These are phyloP conservation scores for Chaetodon trifasciatus DNA, from an alignment of 2,797 vertebrate species.

Conservation along the genomic window DNA sequence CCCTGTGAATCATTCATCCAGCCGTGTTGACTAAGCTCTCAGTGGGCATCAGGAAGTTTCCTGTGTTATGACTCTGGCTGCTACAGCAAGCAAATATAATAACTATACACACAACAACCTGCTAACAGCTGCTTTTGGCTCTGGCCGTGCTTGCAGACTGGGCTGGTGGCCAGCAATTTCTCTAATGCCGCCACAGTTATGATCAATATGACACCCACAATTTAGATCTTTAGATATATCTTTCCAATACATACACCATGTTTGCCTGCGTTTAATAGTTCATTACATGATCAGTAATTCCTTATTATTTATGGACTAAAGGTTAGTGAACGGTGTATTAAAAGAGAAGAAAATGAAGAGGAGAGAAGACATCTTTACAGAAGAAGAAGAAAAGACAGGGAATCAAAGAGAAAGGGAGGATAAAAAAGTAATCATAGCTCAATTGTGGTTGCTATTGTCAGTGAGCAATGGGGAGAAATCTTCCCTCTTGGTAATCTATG, in stretches of 20 bases:
- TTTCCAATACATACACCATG: not conserved
- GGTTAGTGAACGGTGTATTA: not conserved
- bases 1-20: slow-evolving; percentile 54
- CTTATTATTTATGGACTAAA: not conserved
- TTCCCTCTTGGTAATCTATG: slow-evolving; percentile 49
- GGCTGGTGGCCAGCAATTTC: slow-evolving; percentile 34
- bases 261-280: slow-evolving; percentile 5
- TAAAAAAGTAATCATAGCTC: slow-evolving; percentile 63
- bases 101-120: slow-evolving; percentile 46
- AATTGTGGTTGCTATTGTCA: slow-evolving; percentile 51
- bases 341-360: not conserved
- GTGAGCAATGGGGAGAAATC: slow-evolving; percentile 40
- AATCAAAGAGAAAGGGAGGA: slow-evolving; percentile 26
- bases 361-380: slow-evolving; percentile 1
- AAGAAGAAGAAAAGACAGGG: slow-evolving; percentile 9
- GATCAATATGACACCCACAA: slow-evolving; percentile 9
- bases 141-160: slow-evolving; percentile 17
- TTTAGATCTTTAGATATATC: slow-evolving; percentile 16
- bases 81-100: slow-evolving; percentile 46
- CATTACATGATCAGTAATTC: slow-evolving; percentile 4
- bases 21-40: slow-evolving; percentile 66
- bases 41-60: slow-evolving; percentile 39
- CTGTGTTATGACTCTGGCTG: slow-evolving; percentile 39
- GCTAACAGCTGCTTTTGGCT: slow-evolving; percentile 59
- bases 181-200: slow-evolving; percentile 27